Conservation (phyloP, 2,888 invertebrate genomes). For the Thera britannica region DNA sequence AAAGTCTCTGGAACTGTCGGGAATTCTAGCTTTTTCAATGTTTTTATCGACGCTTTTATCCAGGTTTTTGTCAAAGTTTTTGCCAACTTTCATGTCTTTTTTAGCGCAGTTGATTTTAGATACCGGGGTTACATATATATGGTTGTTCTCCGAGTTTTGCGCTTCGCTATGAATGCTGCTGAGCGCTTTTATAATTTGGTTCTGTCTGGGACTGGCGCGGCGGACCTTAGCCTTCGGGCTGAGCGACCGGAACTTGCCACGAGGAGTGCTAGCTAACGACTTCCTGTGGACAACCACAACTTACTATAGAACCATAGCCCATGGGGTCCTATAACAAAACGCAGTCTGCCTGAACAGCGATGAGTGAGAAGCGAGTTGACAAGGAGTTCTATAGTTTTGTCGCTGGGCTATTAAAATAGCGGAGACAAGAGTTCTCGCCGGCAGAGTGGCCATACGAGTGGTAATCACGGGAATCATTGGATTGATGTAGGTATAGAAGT, state of each 20-base stretch:
- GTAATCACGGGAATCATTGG: no score
- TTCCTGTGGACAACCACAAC: conserved; percentile 26
- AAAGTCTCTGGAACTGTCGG: conserved; percentile 2
- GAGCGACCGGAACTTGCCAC: conserved; percentile 14
- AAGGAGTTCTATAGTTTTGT: no score
- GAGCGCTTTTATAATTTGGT: conserved; percentile 27
- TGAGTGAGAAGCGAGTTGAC: no score
- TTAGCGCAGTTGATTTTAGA: conserved; percentile 45
- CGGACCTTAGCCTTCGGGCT: conserved; percentile 26
- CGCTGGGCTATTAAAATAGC: no score
- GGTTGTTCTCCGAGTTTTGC: conserved; percentile 19
- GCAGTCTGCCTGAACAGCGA: no score
- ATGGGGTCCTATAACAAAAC: no score
- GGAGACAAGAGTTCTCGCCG: no score
- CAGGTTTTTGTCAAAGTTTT: conserved; percentile 8
- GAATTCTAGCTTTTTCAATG: neutral
- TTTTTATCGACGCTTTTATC: neutral
- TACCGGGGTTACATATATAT: conserved; percentile 38
- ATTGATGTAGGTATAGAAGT: no score
- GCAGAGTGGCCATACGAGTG: no score
- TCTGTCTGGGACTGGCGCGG: conserved; percentile 24
- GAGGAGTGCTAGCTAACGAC: conserved; percentile 25
- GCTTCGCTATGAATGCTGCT: conserved; percentile 32
- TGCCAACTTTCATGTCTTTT: conserved; percentile 27
- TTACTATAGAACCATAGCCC: neutral